Percentiles rank a stretch among this genome's conserved stretches.
Evolutionary conservation across 1,140 invertebrate genomes (phyloP).

Genomic region (Cydia fagiglandana): DNA sequence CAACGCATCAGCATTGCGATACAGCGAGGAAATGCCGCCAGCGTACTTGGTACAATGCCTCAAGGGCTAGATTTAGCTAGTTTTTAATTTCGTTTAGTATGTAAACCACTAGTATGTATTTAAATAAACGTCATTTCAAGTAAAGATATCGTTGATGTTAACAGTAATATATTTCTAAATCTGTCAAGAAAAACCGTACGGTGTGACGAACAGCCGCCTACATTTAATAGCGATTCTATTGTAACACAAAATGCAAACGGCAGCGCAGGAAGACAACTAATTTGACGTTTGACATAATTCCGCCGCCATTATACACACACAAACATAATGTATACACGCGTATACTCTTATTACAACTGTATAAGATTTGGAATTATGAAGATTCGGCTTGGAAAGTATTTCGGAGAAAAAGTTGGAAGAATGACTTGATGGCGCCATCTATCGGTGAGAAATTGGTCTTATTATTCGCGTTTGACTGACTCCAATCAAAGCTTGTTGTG

Average conservation of each 20-base stretch:
- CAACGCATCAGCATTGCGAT: too few species aligned
- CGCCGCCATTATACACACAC: constrained; percentile 51
- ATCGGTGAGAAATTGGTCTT: neutral
- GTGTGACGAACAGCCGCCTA: constrained; percentile 44
- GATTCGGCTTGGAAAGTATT: neutral
- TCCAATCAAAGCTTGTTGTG: neutral
- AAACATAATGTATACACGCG: constrained; percentile 12
- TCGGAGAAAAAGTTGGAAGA: neutral
- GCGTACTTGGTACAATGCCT: too few species aligned
- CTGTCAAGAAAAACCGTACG: constrained; percentile 33
- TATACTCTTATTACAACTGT: neutral
- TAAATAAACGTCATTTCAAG: too few species aligned
- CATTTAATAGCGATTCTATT: constrained; percentile 62
- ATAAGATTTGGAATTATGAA: neutral
- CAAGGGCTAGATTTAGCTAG: too few species aligned
- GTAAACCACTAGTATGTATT: too few species aligned
- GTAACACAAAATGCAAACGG: constrained; percentile 70
- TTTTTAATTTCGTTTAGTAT: too few species aligned
- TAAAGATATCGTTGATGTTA: too few species aligned
- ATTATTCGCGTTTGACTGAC: neutral
- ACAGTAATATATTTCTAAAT: neutral
- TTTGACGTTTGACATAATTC: constrained; percentile 74
- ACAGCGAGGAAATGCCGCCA: too few species aligned
- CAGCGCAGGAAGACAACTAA: constrained; percentile 67
- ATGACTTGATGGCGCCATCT: constrained; percentile 8